These are phyloP conservation scores for Pharmacophagus antenor DNA, from an alignment of 2,888 invertebrate genomes.

Conservation along the genomic window DNA sequence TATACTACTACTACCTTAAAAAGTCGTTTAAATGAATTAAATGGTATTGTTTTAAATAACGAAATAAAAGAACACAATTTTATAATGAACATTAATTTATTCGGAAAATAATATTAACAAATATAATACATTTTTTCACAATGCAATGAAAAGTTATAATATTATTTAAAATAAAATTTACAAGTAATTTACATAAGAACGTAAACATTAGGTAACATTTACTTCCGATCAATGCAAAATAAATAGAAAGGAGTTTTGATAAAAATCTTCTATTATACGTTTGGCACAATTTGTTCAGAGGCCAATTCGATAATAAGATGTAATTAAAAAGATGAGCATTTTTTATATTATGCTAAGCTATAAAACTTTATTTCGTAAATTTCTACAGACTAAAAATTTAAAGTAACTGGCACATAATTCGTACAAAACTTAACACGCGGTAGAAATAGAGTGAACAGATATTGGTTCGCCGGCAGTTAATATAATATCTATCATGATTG, in stretches of 20 bases:
- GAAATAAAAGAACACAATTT: slow-evolving; percentile 31
- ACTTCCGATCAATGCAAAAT: slow-evolving; percentile 32
- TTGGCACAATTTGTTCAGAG: slow-evolving; percentile 66
- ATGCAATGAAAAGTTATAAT: slow-evolving; percentile 44
- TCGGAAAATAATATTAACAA: slow-evolving; percentile 64
- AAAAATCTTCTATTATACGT: slow-evolving; percentile 35
- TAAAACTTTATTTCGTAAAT: slow-evolving; percentile 32
- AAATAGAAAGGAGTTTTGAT: slow-evolving; percentile 50
- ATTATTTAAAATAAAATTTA: slow-evolving; percentile 46
- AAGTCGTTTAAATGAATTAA: too few species aligned
- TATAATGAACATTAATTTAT: slow-evolving; percentile 67
- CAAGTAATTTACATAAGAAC: slow-evolving; percentile 59
- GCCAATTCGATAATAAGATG: slow-evolving; percentile 39
- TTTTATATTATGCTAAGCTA: slow-evolving; percentile 40
- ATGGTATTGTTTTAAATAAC: too few species aligned
- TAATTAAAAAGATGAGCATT: slow-evolving; percentile 57
- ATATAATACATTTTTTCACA: slow-evolving; percentile 55
- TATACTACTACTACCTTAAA: too few species aligned
- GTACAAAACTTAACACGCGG: slow-evolving; percentile 43
- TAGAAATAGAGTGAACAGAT: background rate
- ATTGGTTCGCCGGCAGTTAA: background rate
- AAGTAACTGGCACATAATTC: slow-evolving; percentile 76
- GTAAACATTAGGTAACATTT: slow-evolving; percentile 60
- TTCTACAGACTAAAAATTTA: slow-evolving; percentile 46
- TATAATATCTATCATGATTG: background rate